Evolutionary conservation across 2,888 invertebrate genomes (phyloP), one percentile per base, ranked within the genome.

Genomic region (Plagodis dolabraria): DNA sequence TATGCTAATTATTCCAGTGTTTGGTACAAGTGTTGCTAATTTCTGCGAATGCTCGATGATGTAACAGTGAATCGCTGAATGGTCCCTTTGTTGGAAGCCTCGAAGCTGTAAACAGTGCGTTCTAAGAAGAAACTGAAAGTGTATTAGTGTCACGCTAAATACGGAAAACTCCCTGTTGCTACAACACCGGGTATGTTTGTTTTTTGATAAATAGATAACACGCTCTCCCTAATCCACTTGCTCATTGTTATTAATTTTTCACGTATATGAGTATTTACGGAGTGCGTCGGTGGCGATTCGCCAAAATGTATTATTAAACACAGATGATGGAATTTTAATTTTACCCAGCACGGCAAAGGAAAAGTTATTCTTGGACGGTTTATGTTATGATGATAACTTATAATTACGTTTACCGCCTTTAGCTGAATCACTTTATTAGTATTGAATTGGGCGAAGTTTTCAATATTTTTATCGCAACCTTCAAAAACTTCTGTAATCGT

Each of bases 301-400:
- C 91, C 91, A 91, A 81, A 78, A 79, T 86, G 71, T 90, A 89
- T 87, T 86, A 87, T 85, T 87, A 85, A 82, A 76, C 77, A 67
- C 72, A 67, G 49, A 65, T 69, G 69, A 76, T 78, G 80, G 83
- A 83, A 86, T 84, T 87, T 84, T 76, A 80, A 82, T 82, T 84
- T 87, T 82, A 79, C 76, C 68, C 78, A 59, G 68, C 73, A 76
- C 69, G 72, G 70, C 68, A 70, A 72, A 72, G 70, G 75, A 74
- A 76, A 56, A 70, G 77, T 73, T 87, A 87, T 87, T 87, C 82
- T 77, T 58, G 74, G 67, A 66, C 35, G 40, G 50, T 46, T 62
- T 66, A 64, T 67, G 36, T 22, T 22, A 22, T 22, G 22, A 22
- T 22, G 22, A 22, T 22, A 22, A 22, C 22, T 22, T 22, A 22